Evolutionary conservation across 1,140 invertebrate species (phyloP), one percentile per base, ranked within the genome.

Genomic region (Drosophila varians): DNA sequence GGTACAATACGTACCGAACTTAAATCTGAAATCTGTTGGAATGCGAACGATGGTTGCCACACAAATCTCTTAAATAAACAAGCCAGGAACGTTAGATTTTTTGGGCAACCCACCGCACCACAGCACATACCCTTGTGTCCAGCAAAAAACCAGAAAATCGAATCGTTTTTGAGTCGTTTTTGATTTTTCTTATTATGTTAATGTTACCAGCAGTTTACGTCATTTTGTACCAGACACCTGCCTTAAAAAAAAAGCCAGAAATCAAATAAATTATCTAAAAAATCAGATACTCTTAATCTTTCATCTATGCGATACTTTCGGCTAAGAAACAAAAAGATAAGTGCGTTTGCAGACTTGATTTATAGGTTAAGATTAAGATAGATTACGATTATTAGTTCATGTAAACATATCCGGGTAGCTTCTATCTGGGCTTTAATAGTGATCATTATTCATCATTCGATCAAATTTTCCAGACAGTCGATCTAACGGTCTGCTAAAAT

Each of bases 1-100:
- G 71, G 71, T 74, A 74, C 71, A 74, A 74, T 74, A 74, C 70
- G 69, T 73, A 73, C 56, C 69, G 49, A 73, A 73, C 70, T 62
- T 73, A 73, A 73, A 73, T 73, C 69, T 73, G 34, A 73, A 73
- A 73, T 73, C 69, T 62, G 36, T 48, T 73, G 69, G 69, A 73
- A 73, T 73, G 69, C 69, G 69, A 72, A 72, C 69, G 69, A 73
- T 73, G 70, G 57, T 73, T 73, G 69, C 69, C 69, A 72, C 40
- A 66, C 53, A 64, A 40, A 62, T 58, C 61, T 64, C 60, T 64
- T 64, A 61, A 61, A 40, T 48, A 64, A 64, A 64, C 60, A 64
- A 61, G 60, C 61, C 60, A 64, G 60, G 60, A 64, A 64, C 60
- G 28, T 23, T 23, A 46, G 25, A n/a, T 19, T 26, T 21, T 47